phyloP scores from a whole-genome alignment of 1,140 invertebrate genomes.

The Heliconius congener region DNA sequence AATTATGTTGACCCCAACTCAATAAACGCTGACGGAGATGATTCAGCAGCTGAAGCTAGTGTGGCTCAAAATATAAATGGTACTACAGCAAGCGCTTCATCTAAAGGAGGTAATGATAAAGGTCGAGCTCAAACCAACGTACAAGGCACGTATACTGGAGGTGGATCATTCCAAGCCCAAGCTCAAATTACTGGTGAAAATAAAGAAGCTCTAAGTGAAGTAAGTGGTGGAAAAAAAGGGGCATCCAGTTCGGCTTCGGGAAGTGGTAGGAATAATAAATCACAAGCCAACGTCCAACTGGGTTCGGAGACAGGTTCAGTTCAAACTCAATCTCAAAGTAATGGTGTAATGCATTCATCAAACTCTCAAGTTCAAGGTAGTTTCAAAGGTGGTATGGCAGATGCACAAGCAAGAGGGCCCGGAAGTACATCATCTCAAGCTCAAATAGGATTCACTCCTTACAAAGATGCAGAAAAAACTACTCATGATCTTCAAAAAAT shows the following conservation, averaged over 20 bases:
- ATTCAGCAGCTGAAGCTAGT: conserved; percentile 88
- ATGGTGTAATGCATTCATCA: conserved; percentile 87
- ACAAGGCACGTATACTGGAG: conserved; percentile 87
- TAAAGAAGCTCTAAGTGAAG: conserved; percentile 86
- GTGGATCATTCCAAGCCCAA: conserved; percentile 90
- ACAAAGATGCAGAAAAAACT: conserved; percentile 81
- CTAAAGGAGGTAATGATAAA: conserved; percentile 87
- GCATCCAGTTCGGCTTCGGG: conserved; percentile 89
- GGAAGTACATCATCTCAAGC: conserved; percentile 92
- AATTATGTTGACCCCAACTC: conserved; percentile 68
- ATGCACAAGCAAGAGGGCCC: conserved; percentile 91
- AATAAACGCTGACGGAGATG: conserved; percentile 77
- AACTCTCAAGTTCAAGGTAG: conserved; percentile 90
- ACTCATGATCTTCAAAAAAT: conserved; percentile 70
- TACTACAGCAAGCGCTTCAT: conserved; percentile 87
- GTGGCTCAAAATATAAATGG: conserved; percentile 86
- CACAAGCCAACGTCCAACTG: conserved; percentile 89
- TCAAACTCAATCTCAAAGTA: conserved; percentile 87
- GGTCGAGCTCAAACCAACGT: conserved; percentile 90
- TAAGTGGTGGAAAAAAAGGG: conserved; percentile 88
- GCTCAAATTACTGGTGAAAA: conserved; percentile 89
- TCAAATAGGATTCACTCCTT: conserved; percentile 91
- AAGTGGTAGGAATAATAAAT: conserved; percentile 86
- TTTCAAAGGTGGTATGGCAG: conserved; percentile 89
- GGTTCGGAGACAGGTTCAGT: conserved; percentile 87